phyloP scores from a whole-genome alignment of 2,797 vertebrate genomes.

The Oophaga sylvatica region DNA sequence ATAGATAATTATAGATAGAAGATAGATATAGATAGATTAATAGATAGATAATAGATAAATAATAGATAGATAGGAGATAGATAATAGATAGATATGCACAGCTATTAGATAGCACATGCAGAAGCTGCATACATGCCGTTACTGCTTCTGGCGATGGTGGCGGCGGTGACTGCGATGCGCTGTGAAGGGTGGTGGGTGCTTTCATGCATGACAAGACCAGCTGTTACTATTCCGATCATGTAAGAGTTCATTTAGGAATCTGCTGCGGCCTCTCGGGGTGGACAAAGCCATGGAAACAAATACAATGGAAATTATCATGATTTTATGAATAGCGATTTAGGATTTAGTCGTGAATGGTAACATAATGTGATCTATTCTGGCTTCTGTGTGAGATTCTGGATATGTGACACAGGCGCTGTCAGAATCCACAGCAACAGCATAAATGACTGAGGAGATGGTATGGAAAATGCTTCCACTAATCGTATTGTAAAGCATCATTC shows the following conservation, averaged over 20 bases:
- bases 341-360: neutral
- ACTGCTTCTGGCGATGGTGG: neutral
- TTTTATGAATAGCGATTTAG: neutral
- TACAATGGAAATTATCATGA: neutral
- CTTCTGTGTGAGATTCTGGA: neutral
- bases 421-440: neutral
- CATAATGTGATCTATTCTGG: slow-evolving; percentile 8
- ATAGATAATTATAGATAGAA: no score
- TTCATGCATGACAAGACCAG: slow-evolving; percentile 20
- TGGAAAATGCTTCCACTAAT: neutral
- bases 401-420: neutral
- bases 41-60: neutral
- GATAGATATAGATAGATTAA: neutral
- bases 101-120: neutral
- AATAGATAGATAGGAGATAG: neutral
- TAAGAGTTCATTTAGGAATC: slow-evolving; percentile 18
- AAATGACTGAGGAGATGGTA: neutral
- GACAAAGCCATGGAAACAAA: slow-evolving; percentile 23
- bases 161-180: neutral
- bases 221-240: slow-evolving; percentile 21
- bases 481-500: slow-evolving; percentile 16
- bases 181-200: slow-evolving; percentile 13
- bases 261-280: neutral
- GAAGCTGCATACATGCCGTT: neutral
- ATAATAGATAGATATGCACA: neutral